Base-by-base conservation (phyloP, 2,797 vertebrate genomes). In the Moxostoma hubbsi region DNA sequence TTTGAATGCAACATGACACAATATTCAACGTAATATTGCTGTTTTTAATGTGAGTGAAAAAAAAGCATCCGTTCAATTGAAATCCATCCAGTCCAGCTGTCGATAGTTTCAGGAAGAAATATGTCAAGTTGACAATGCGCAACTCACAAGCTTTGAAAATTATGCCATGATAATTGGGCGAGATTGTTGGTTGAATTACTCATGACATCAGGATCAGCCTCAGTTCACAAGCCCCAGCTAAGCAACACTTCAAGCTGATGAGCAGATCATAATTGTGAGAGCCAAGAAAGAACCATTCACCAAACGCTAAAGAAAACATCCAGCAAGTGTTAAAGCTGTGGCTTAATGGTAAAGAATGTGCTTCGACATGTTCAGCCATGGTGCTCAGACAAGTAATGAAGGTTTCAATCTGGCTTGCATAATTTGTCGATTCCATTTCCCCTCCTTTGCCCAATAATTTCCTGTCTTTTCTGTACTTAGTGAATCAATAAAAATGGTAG, bases 141-240 rank as follows among this genome's bases (percentile, higher is more conserved):
- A 7, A 51, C 18, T 76, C 13, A 2, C 15, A 43, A 43, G 74
- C 12, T 57, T 55, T 36, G 9, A 18, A 51, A 53, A 61, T 45
- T 7, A 62, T 12, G 1, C n/a, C 1, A 5, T 1, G 5, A 50
- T 61, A 69, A 46, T 77, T 69, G 66, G 11, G 5, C n/a, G 9
- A 62, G 49, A 54, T 54, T 51, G 18, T 43, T 9, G 7, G 46
- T 43, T 53, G 55, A 61, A 43, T 59, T 59, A 43, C 54, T 68
- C 46, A 51, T 61, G 46, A 69, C 47, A 45, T 77, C 55, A 51
- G 9, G 24, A 77, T 77, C 75, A 69, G 47, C 8, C 18, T 0
- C 5, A 51, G 63, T 61, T 59, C 65, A 45, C 9, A 58, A 1
- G 50, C 9, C 12, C 45, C 70, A 46, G 5, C 61, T 64, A 36